phyloP scores from a whole-genome alignment of 2,113 vertebrate genomes.

The Scatophagus argus region DNA sequence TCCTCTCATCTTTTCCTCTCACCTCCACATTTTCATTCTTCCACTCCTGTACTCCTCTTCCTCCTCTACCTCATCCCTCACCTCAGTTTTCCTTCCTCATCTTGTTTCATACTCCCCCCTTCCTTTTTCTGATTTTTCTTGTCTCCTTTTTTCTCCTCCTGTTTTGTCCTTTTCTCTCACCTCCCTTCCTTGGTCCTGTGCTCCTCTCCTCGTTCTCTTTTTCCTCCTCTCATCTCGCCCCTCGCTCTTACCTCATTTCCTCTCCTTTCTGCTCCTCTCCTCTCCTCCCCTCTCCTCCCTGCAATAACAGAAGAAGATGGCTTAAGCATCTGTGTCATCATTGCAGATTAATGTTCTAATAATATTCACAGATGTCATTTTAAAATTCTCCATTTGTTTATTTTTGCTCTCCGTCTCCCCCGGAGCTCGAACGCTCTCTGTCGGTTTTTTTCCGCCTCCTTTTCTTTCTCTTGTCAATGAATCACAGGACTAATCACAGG shows the following conservation, averaged over 20 bases:
- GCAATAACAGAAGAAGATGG: slow-evolving; percentile 68
- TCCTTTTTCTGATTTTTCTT: neutral
- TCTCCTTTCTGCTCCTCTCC: neutral
- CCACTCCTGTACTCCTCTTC: neutral
- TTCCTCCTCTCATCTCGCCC: neutral
- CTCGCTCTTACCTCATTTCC: neutral
- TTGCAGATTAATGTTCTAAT: slow-evolving; percentile 78
- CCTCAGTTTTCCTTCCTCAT: neutral
- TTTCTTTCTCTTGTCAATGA: slow-evolving; percentile 58
- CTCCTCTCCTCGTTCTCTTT: neutral
- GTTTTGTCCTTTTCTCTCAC: neutral
- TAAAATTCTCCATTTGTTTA: slow-evolving; percentile 74
- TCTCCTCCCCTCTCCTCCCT: slow-evolving; percentile 13
- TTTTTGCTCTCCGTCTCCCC: slow-evolving; percentile 45
- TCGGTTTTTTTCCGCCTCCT: slow-evolving; percentile 35
- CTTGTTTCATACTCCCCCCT: neutral
- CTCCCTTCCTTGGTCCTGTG: neutral
- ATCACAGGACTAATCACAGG: slow-evolving; percentile 66
- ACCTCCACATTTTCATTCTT: neutral
- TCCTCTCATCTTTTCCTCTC: neutral
- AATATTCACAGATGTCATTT: slow-evolving; percentile 81
- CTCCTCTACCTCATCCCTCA: neutral
- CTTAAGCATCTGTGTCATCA: slow-evolving; percentile 76
- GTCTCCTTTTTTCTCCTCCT: neutral
- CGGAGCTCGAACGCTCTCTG: slow-evolving; percentile 22